Evolutionary conservation across 2,797 vertebrate species (phyloP), one percentile per base, ranked within the genome.

Genomic region (Masticophis lateralis): DNA sequence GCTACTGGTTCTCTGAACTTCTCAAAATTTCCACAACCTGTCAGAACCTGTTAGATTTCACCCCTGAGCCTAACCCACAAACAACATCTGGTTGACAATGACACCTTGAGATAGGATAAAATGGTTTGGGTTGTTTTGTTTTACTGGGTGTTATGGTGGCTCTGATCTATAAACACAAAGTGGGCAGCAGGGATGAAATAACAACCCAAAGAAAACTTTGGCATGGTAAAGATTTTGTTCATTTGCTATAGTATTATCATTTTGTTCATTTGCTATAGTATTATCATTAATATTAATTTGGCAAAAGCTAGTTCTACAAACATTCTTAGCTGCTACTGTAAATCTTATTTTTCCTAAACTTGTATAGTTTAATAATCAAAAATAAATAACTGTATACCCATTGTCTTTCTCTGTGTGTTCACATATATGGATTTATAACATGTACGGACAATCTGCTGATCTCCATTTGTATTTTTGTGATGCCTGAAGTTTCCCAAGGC

Each of bases 31-130:
- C 47, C 47, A 51, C 47, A 51, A 51, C 1, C 47, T 51, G 47
- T 51, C 47, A 51, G 47, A 51, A 51, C 47, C 47, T 7, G 47
- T 6, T 51, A 51, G 47, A 51, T 51, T 47, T 47, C 6, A 47
- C 6, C 47, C 47, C 47, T 47, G 47, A 6, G 47, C 92, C 94
- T 95, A 93, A 60, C 69, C 92, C 16, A 25, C 86, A 95, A 95
- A 96, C 97, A 94, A 93, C 95, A 95, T 91, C 37, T 94, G 96
- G 94, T 95, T 53, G 94, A 69, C 94, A 94, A 94, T 95, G 94
- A 28, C 94, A 93, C 93, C 94, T 96, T 95, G 96, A 0, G 91
- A 93, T 57, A 43, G 22, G 37, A 37, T 91, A 94, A 2, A 25
- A 66, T 74, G 83, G 5, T 60, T 60, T 60, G 20, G 20, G 20